Evolutionary conservation across 2,113 vertebrate genomes (phyloP), one percentile per base, ranked within the genome.

Genomic region (Calidris pygmaea): DNA sequence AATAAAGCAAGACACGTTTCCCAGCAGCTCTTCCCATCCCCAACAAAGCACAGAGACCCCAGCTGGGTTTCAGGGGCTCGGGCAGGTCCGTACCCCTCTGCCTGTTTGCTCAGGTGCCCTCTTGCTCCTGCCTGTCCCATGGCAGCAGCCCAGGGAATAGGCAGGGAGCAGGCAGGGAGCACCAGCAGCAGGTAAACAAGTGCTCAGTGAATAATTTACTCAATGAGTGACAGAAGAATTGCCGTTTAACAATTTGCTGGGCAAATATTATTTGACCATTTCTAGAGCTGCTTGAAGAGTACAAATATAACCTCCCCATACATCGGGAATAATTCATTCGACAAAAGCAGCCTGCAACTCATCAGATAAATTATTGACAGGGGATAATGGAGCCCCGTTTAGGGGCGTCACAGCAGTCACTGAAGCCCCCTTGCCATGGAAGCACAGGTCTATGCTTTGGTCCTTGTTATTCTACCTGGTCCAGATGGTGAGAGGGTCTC

Each of bases 181-280:
- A 17, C 73, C 2, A 0, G 82, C 37, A 55, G 9, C 29, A 11
- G 76, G 95, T 81, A 96, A 95, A 97, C 86, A 93, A 94, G 68
- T 53, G 45, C 88, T 96, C 62, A 53, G 92, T 82, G 92, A 95
- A 95, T 97, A 73, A 97, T 95, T 92, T 12, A 93, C 90, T 77
- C 18, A 5, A 13, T 43, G 94, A 96, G 77, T 53, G 70, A 95
- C 92, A 87, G 85, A 86, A 94, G 90, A 96, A 93, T 92, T 91
- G 84, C 37, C 53, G 0, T 95, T 95, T 94, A 96, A 96, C 94
- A 95, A 95, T 96, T 96, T 94, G 90, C 96, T 96, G 96, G 90
- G 89, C 92, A 96, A 96, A 95, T 95, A 96, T 93, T 96, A 87
- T 95, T 85, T 95, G 96, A 90, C 91, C 94, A 73, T 95, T 95